phyloP scores from a whole-genome alignment of 1,140 invertebrate genomes.

The Ooceraea biroi region DNA sequence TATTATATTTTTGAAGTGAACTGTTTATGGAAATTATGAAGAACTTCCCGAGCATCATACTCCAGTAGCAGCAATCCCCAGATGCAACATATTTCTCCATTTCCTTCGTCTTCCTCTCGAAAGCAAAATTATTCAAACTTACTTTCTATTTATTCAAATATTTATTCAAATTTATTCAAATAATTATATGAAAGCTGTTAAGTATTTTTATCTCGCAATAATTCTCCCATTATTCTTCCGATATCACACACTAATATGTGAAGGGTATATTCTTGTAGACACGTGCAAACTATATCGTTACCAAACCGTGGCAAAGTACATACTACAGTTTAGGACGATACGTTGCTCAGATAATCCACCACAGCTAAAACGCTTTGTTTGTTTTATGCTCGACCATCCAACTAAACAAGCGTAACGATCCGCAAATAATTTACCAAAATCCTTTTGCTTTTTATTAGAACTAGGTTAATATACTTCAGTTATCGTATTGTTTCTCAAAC shows the following conservation, averaged over 20 bases:
- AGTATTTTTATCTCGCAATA: neutral
- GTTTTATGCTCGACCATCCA: slow-evolving; percentile 10
- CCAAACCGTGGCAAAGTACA: neutral
- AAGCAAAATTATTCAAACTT: too few relatives aligned
- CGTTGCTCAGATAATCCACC: neutral
- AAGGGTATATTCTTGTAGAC: neutral
- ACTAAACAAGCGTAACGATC: slow-evolving; percentile 13
- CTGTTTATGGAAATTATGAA: neutral
- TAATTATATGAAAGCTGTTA: too few relatives aligned
- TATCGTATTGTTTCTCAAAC: slow-evolving; percentile 17
- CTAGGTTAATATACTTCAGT: neutral
- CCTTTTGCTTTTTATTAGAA: slow-evolving; percentile 11
- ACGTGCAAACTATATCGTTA: neutral
- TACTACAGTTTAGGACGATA: neutral
- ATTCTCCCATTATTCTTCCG: neutral
- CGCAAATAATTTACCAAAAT: slow-evolving; percentile 30
- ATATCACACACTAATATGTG: neutral
- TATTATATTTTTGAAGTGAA: neutral
- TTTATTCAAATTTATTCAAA: too few relatives aligned
- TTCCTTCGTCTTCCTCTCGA: too few relatives aligned
- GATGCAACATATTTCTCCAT: too few relatives aligned
- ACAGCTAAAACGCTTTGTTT: slow-evolving; percentile 27
- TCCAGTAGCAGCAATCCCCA: too few relatives aligned
- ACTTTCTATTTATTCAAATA: too few relatives aligned
- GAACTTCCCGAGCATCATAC: neutral